Conservation (phyloP, 2,113 vertebrate species). For the Hypanus sabinus region DNA sequence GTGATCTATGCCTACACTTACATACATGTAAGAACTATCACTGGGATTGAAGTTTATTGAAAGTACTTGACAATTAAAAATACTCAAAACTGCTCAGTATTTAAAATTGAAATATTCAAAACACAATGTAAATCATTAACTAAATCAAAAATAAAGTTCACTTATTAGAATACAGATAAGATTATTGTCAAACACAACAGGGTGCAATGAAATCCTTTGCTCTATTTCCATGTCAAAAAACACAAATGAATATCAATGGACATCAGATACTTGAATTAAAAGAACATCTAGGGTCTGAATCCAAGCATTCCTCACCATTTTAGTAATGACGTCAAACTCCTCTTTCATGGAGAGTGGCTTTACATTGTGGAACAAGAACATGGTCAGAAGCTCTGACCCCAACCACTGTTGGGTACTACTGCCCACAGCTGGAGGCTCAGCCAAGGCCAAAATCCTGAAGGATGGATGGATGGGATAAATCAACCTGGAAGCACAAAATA, state of each 20-base stretch:
- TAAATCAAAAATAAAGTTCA: too few relatives aligned
- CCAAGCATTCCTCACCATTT: slow-evolving; percentile 63
- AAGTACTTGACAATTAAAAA: too few relatives aligned
- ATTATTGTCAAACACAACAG: too few relatives aligned
- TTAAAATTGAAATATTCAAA: too few relatives aligned
- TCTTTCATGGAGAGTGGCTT: slow-evolving; percentile 69
- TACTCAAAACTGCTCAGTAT: too few relatives aligned
- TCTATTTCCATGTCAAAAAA: neutral
- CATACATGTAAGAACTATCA: too few relatives aligned
- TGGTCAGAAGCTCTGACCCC: slow-evolving; percentile 82
- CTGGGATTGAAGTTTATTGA: too few relatives aligned
- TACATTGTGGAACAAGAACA: slow-evolving; percentile 85
- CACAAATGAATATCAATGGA: neutral
- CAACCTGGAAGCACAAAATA: slow-evolving; percentile 55
- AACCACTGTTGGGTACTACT: slow-evolving; percentile 81
- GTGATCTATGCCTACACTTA: too few relatives aligned
- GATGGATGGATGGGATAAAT: slow-evolving; percentile 84
- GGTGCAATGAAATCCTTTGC: too few relatives aligned
- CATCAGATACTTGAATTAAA: too few relatives aligned
- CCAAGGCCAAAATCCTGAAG: slow-evolving; percentile 84
- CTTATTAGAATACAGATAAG: too few relatives aligned
- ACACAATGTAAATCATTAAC: too few relatives aligned
- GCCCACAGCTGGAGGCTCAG: slow-evolving; percentile 78
- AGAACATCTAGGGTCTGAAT: neutral
- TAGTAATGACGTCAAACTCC: slow-evolving; percentile 72